These are phyloP conservation scores for Stenichneumon culpator DNA, from an alignment of 2,888 invertebrate genomes.

Conservation along the genomic window DNA sequence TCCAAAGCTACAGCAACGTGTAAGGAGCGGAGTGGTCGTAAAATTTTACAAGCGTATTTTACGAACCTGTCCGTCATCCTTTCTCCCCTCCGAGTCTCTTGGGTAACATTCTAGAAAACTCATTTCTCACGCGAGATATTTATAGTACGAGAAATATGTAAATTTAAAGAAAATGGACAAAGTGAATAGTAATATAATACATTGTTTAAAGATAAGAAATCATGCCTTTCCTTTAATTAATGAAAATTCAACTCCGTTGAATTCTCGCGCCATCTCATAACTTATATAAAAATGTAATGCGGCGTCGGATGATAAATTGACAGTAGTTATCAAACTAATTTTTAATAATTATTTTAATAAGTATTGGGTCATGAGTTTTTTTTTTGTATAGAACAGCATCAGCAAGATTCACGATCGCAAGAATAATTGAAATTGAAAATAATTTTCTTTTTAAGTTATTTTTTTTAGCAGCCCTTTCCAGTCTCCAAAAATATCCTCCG, in stretches of 20 bases:
- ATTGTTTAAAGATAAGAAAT: neutral
- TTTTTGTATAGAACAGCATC: no score
- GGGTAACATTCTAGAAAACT: neutral
- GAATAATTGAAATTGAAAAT: no score
- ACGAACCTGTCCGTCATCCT: neutral
- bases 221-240: slow-evolving; percentile 1
- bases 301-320: neutral
- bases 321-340: neutral
- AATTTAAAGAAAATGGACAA: neutral
- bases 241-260: neutral
- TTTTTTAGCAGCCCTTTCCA: neutral
- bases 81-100: neutral
- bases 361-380: no score
- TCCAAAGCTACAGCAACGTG: neutral
- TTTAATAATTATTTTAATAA: neutral
- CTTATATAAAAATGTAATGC: neutral
- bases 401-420: no score
- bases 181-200: neutral
- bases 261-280: neutral
- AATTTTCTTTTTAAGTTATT: neutral
- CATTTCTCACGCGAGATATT: neutral
- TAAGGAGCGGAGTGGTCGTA: neutral
- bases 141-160: neutral
- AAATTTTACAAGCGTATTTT: slow-evolving; percentile 10
- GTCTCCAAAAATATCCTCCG: neutral